Evolutionary conservation across 2,797 vertebrate genomes (phyloP).

Genomic region (Anabas testudineus): DNA sequence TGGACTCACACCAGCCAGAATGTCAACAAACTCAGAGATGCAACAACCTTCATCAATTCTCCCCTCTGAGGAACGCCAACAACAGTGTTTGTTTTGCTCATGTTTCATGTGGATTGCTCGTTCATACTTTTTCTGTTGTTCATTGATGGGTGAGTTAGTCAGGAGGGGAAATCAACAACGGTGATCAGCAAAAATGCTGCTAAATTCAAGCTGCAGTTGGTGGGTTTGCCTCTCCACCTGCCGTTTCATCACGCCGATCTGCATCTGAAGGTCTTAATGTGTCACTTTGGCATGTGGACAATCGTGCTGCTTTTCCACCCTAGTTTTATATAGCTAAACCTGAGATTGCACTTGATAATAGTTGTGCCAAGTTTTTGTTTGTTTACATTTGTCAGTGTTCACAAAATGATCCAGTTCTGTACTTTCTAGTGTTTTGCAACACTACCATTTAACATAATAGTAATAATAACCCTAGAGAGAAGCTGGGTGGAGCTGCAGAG

Average conservation of each 20-base stretch:
- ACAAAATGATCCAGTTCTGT: slow-evolving; percentile 19
- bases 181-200: neutral
- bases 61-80: slow-evolving; percentile 40
- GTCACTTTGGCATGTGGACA: slow-evolving; percentile 7
- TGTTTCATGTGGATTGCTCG: slow-evolving; percentile 42
- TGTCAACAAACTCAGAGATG: slow-evolving; percentile 42
- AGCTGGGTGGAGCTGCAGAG: slow-evolving; percentile 36
- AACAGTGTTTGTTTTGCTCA: slow-evolving; percentile 9
- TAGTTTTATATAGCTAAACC: slow-evolving; percentile 12
- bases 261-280: slow-evolving; percentile 4
- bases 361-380: slow-evolving; percentile 72
- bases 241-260: slow-evolving; percentile 2
- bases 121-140: slow-evolving; percentile 52
- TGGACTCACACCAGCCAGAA: slow-evolving; percentile 41
- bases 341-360: slow-evolving; percentile 36
- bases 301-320: neutral
- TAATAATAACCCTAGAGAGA: slow-evolving; percentile 41
- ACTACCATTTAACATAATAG: slow-evolving; percentile 48
- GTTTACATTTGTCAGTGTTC: slow-evolving; percentile 63
- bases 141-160: slow-evolving; percentile 33
- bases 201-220: slow-evolving; percentile 11
- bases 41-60: slow-evolving; percentile 37
- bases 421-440: slow-evolving; percentile 38
- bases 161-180: slow-evolving; percentile 17
- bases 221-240: neutral